A percentile compares a stretch with the other conserved stretches of the same genome.
Conservation (phyloP, 2,888 invertebrate species). For the Trichacis sp. region DNA sequence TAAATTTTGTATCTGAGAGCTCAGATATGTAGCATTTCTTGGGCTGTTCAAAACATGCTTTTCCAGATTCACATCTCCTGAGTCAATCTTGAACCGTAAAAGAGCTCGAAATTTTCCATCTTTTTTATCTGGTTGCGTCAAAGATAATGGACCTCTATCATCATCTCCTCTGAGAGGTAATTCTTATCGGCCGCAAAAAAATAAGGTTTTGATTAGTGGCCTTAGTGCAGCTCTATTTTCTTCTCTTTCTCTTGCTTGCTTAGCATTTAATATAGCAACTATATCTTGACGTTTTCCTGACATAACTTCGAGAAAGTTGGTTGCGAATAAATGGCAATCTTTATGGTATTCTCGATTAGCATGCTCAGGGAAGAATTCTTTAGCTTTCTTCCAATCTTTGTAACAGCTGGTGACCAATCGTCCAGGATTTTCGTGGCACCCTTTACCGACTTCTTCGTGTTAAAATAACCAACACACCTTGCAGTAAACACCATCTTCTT, state of each 20-base stretch:
- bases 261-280: background rate
- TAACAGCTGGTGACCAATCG: slow-evolving; percentile 7
- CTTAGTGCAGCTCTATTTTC: slow-evolving; percentile 14
- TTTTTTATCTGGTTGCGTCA: slow-evolving; percentile 11
- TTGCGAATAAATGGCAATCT: slow-evolving; percentile 4
- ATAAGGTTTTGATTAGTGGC: slow-evolving; percentile 13
- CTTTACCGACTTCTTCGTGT: slow-evolving; percentile 12
- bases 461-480: slow-evolving; percentile 11
- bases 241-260: slow-evolving; percentile 11
- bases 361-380: slow-evolving; percentile 8
- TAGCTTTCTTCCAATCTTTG: slow-evolving; percentile 12
- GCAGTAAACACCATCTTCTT: slow-evolving; percentile 16
- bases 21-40: slow-evolving; percentile 15
- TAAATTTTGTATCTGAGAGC: slow-evolving; percentile 16
- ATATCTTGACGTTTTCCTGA: slow-evolving; percentile 10
- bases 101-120: slow-evolving; percentile 15
- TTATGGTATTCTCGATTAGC: slow-evolving; percentile 5
- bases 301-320: slow-evolving; percentile 4
- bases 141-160: slow-evolving; percentile 8
- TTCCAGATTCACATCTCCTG: slow-evolving; percentile 13
- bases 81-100: slow-evolving; percentile 13
- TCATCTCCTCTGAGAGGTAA: slow-evolving; percentile 13
- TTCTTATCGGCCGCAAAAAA: slow-evolving; percentile 15
- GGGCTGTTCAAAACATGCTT: slow-evolving; percentile 7
- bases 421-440: slow-evolving; percentile 9